These are phyloP conservation scores for Brachymystax lenok DNA, from an alignment of 2,797 vertebrate species.

Conservation along the genomic window DNA sequence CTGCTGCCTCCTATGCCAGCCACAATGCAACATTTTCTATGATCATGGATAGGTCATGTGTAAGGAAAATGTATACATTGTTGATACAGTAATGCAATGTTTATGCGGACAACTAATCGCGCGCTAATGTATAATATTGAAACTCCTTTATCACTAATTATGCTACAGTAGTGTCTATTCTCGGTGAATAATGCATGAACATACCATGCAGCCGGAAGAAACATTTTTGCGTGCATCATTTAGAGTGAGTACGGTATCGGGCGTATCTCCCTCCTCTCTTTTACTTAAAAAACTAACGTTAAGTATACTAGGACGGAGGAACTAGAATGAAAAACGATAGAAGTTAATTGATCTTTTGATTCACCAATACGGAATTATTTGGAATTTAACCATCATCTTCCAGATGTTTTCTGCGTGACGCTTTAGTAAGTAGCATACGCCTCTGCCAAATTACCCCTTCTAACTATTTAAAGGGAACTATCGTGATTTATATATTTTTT, in stretches of 20 bases:
- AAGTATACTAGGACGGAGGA: neutral
- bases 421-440: slow-evolving; percentile 2
- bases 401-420: neutral
- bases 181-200: neutral
- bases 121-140: neutral
- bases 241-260: slow-evolving; percentile 23
- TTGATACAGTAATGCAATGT: neutral
- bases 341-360: neutral
- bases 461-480: neutral
- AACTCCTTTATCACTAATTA: neutral
- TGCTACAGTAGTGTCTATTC: neutral
- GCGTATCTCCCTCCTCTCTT: neutral
- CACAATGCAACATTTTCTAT: too few species aligned
- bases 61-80: neutral
- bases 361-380: neutral
- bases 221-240: slow-evolving; percentile 43
- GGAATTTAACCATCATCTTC: neutral
- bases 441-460: neutral
- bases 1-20: too few species aligned
- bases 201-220: slow-evolving; percentile 48
- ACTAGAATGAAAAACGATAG: neutral
- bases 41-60: neutral
- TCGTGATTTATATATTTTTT: neutral
- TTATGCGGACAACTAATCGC: neutral
- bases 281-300: neutral